Conservation (phyloP, 2,113 vertebrate species). For the Phrynosoma blainvillii region DNA sequence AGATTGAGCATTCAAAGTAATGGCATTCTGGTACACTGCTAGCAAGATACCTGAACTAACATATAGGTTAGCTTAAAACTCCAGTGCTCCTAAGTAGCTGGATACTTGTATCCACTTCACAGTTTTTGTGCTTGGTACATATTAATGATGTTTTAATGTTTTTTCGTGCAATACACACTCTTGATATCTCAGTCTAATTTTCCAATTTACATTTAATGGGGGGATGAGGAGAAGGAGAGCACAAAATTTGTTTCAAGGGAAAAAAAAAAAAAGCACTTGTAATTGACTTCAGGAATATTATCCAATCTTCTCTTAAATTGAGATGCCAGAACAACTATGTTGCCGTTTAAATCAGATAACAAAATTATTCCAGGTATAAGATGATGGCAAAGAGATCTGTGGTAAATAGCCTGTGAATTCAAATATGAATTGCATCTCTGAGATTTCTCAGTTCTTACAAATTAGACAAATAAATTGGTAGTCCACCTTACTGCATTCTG, state of each 20-base stretch:
- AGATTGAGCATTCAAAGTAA: neutral
- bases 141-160: constrained; percentile 58
- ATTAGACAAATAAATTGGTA: constrained; percentile 60
- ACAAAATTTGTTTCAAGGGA: constrained; percentile 48
- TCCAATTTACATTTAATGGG: constrained; percentile 42
- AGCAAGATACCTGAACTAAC: neutral
- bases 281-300: constrained; percentile 56
- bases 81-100: neutral
- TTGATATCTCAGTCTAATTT: constrained; percentile 51
- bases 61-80: neutral
- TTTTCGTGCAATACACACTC: constrained; percentile 45
- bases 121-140: constrained; percentile 29
- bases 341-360: constrained; percentile 59
- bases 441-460: constrained; percentile 48
- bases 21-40: neutral
- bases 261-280: constrained; percentile 54
- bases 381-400: constrained; percentile 18
- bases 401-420: constrained; percentile 66
- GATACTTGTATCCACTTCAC: neutral
- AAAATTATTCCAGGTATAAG: constrained; percentile 59
- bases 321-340: constrained; percentile 60
- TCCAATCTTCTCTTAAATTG: constrained; percentile 62
- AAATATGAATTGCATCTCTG: constrained; percentile 39
- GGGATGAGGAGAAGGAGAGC: constrained; percentile 33
- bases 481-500: constrained; percentile 32